A percentile compares a stretch with the other conserved stretches of the same genome.
Conservation (phyloP, 2,888 invertebrate species). For the Eumerus sabulonum region DNA sequence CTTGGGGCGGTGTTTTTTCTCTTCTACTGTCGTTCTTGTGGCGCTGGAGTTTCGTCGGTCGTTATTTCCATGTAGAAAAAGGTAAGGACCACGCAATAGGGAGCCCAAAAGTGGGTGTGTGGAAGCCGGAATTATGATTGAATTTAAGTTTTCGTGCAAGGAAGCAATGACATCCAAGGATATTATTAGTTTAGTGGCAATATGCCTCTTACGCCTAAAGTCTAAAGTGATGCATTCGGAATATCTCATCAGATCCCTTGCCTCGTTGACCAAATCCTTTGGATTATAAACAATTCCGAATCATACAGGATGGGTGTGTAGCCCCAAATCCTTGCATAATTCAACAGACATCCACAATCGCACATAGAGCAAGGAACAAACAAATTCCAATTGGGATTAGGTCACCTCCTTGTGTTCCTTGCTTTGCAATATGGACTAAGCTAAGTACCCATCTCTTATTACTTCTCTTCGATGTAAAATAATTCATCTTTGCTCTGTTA, state of each 20-base stretch:
- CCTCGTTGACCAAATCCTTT: too few species aligned
- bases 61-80: constrained; percentile 11
- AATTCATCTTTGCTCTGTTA: constrained; percentile 17
- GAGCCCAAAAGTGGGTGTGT: background rate
- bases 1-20: constrained; percentile 39
- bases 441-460: constrained; percentile 3
- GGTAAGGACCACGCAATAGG: constrained; percentile 8
- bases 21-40: constrained; percentile 31
- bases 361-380: too few species aligned
- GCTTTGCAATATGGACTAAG: background rate
- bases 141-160: constrained; percentile 47
- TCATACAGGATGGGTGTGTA: too few species aligned
- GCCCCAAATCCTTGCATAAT: too few species aligned
- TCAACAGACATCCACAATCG: too few species aligned
- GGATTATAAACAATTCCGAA: too few species aligned
- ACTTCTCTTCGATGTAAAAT: constrained; percentile 6
- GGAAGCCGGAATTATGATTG: constrained; percentile 27
- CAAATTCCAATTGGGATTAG: too few species aligned
- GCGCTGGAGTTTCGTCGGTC: constrained; percentile 18
- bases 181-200: too few species aligned
- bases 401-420: too few species aligned
- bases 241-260: too few species aligned
- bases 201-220: too few species aligned
- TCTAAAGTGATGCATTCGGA: background rate
- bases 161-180: constrained; percentile 35